Evolutionary conservation across 2,888 invertebrate genomes (phyloP), one percentile per base, ranked within the genome.

Genomic region (Plebejus argus): DNA sequence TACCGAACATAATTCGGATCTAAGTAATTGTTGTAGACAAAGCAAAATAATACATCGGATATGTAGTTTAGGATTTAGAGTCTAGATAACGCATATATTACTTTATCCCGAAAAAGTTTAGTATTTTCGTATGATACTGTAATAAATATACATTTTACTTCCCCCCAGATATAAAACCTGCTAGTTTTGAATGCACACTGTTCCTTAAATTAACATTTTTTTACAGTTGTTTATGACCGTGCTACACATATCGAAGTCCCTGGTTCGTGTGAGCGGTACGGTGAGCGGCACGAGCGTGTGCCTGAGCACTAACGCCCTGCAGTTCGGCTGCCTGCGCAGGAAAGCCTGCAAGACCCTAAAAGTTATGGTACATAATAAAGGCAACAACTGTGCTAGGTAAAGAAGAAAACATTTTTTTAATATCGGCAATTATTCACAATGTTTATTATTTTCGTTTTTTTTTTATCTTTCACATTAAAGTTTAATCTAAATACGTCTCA

Each of bases 211-310:
- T 70, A 76, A 61, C 33, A 77, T 70, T 81, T 74, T 74, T 70
- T 84, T 85, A n/a, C 82, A 94, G 94, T 81, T 94, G 33, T 91
- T 91, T 78, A 91, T 91, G 90, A 89, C 86, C 85, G 93, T 93
- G 23, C 86, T 93, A 75, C 80, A 87, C 28, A 88, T 89, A 74
- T 91, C 90, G 81, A 85, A 90, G 53, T 92, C 93, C 0, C 81
- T 94, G 4, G 93, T 94, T 28, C 87, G 87, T 1, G 81, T 94
- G 15, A 91, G 90, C 78, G 94, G 94, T 0, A 87, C 90, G 76
- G 94, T 94, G 3, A 93, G 93, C 0, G 93, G 92, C 56, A 92
- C 92, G 92, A 87, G 85, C 77, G 82, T 94, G 10, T 84, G 84
- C 76, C 88, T 94, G 75, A 93, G 89, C 80, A 92, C 92, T 81